These are phyloP conservation scores for Umimayanthus kanabou DNA, from an alignment of 92 coral and sea anemone genomes.

Conservation along the genomic window DNA sequence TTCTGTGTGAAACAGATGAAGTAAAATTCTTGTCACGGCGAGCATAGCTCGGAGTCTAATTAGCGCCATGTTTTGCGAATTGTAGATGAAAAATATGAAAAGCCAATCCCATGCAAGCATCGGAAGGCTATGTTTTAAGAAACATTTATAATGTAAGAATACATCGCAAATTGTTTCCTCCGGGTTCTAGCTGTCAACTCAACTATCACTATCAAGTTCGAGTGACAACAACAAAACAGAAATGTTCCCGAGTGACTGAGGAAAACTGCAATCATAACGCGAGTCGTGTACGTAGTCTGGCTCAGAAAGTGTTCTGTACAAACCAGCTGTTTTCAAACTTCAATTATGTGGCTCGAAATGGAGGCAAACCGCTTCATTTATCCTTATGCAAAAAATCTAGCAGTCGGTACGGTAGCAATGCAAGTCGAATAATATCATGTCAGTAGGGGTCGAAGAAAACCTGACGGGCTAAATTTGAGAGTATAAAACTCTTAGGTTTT, in stretches of 20 bases:
- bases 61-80: not conserved
- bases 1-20: not conserved
- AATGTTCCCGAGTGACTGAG: not conserved
- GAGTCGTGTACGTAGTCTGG: too few relatives aligned
- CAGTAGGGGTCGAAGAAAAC: conserved; percentile 23
- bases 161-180: conserved; percentile 5
- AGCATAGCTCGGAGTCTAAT: not conserved
- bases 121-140: not conserved
- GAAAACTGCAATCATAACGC: not conserved
- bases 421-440: not conserved
- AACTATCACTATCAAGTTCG: not conserved
- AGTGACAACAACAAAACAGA: not conserved
- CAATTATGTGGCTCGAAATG: not conserved
- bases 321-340: not conserved
- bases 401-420: not conserved
- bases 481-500: not conserved
- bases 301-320: not conserved
- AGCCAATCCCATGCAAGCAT: not conserved
- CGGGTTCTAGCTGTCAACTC: conserved; percentile 20
- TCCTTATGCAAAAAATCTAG: too few relatives aligned
- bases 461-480: not conserved
- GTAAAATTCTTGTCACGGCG: not conserved
- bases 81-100: not conserved
- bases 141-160: not conserved
- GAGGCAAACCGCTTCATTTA: not conserved